Evolutionary conservation across 2,113 vertebrate genomes (phyloP), one percentile per base, ranked within the genome.

Genomic region (Balaenoptera acutorostrata): DNA sequence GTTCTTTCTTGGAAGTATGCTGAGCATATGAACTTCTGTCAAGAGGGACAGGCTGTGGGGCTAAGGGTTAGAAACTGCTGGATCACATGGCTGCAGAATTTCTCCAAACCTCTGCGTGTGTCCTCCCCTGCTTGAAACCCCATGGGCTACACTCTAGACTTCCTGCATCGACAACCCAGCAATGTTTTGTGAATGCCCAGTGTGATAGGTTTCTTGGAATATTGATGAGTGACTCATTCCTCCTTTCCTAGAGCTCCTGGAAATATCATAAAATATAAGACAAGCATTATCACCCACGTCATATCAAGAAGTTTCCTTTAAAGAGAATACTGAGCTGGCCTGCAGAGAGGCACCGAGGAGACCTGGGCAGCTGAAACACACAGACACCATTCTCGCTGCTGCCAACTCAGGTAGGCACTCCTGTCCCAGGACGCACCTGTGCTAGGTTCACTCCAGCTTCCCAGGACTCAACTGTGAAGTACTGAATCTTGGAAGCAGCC

Each of bases 221-320:
- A 72, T 36, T 52, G 82, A 89, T 80, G 94, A 90, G 52, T 94
- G 93, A 97, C 90, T 95, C 94, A 94, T 66, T 75, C 80, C 55
- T 93, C 33, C 33, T 91, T 96, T 89, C 90, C 69, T 94, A 77
- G 80, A 86, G 36, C 86, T 96, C 74, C 39, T 83, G 71, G 90
- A 92, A 81, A 75, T 93, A 46, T 33, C 69, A 64, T 81, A 52
- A 93, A 93, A 61, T 95, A 10, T 74, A 46, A 84, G 39, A 12
- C 86, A 77, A 66, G 57, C 49, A 75, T 27, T n/a, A 20, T 66
- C 52, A 36, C 74, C 59, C 44, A 75, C 59, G 41, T 63, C 72
- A 52, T 31, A 81, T 14, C 39, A 84, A 75, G 64, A 80, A 1
- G 2, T 46, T 90, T 90, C 33, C 75, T 83, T 66, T 88, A 52